These are phyloP conservation scores for Enteromius anoplus DNA, from an alignment of 2,797 vertebrate species.

Conservation along the genomic window DNA sequence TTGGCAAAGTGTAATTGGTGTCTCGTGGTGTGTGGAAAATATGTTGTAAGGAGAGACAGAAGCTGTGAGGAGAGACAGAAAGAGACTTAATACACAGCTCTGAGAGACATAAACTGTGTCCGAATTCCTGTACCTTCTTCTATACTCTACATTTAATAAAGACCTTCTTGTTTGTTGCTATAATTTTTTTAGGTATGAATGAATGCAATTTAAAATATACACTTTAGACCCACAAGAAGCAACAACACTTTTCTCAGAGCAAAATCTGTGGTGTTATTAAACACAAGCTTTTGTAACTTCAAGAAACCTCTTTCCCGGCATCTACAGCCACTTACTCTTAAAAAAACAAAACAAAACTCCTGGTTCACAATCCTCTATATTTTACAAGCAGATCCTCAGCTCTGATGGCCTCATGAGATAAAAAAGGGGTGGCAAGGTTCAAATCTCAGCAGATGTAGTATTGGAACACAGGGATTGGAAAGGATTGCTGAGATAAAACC, in stretches of 20 bases:
- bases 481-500: not conserved
- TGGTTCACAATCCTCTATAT: not conserved
- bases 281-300: not conserved
- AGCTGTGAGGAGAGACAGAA: conserved; percentile 35
- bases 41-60: conserved; percentile 36
- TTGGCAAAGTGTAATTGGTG: conserved; percentile 42
- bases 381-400: not conserved
- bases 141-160: not conserved
- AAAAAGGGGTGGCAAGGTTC: not conserved
- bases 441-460: conserved; percentile 2
- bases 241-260: not conserved
- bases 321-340: not conserved
- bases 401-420: not conserved
- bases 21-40: conserved; percentile 33
- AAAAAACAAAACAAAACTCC: not conserved
- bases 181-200: not conserved
- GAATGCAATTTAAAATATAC: not conserved
- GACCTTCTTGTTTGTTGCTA: not conserved
- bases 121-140: not conserved
- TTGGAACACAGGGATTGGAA: not conserved
- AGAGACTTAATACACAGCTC: conserved; percentile 38
- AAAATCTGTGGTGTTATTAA: not conserved
- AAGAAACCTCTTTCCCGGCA: not conserved
- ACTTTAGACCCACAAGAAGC: not conserved
- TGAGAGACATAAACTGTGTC: not conserved